Conservation (phyloP, 2,797 vertebrate species). For the Tiaroga cobitis region DNA sequence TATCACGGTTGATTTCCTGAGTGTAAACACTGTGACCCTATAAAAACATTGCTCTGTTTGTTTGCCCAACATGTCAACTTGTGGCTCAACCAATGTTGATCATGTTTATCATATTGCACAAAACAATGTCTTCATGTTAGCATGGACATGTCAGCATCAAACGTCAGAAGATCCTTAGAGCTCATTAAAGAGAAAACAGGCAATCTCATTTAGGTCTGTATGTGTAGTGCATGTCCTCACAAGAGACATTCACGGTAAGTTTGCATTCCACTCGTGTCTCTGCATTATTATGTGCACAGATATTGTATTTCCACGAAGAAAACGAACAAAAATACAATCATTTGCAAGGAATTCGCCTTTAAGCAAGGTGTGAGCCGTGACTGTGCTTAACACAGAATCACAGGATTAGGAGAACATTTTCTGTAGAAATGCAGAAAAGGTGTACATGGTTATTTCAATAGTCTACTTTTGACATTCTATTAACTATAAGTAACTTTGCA, state of each 20-base stretch:
- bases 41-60: not conserved
- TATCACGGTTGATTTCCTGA: slow-evolving; percentile 19
- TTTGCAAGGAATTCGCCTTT: slow-evolving; percentile 14
- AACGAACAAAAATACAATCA: not conserved
- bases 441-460: not conserved
- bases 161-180: not conserved
- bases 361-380: not conserved
- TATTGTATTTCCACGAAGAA: not conserved
- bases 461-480: not conserved
- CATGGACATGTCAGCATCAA: slow-evolving; percentile 2
- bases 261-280: slow-evolving; percentile 6
- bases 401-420: not conserved
- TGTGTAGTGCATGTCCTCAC: slow-evolving; percentile 5
- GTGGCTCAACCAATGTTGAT: not conserved
- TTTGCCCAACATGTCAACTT: slow-evolving; percentile 24
- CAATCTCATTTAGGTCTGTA: not conserved
- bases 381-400: not conserved
- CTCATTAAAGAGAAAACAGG: not conserved
- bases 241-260: not conserved
- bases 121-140: slow-evolving; percentile 8
- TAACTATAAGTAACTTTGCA: not conserved
- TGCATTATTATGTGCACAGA: not conserved
- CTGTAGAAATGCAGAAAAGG: not conserved
- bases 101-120: slow-evolving; percentile 3
- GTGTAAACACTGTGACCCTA: not conserved